phyloP scores from a whole-genome alignment of 2,113 vertebrate genomes.

The Vimba vimba region DNA sequence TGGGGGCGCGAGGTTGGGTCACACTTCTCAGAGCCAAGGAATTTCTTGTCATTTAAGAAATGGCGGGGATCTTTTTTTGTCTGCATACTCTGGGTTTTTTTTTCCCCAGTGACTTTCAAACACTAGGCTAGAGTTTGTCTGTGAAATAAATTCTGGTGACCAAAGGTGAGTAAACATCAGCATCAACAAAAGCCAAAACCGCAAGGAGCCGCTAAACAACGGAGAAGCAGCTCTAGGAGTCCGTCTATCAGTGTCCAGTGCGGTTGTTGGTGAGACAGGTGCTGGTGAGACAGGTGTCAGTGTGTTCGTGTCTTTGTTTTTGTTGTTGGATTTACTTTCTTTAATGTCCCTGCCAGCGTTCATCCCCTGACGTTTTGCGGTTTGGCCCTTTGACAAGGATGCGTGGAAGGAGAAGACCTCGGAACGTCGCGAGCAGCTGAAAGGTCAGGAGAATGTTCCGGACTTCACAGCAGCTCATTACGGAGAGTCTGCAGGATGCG shows the following conservation, averaged over 20 bases:
- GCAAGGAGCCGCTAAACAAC: conserved; percentile 61
- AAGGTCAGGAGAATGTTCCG: conserved; percentile 55
- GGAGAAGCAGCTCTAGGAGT: conserved; percentile 37
- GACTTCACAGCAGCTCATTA: conserved; percentile 55
- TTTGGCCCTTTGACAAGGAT: conserved; percentile 30
- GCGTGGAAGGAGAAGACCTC: conserved; percentile 32
- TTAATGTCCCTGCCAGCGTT: conserved; percentile 56
- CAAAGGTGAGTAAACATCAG: conserved; percentile 67
- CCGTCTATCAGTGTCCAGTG: conserved; percentile 53
- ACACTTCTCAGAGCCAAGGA: conserved; percentile 42
- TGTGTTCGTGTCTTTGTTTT: conserved; percentile 69
- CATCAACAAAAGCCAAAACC: conserved; percentile 56
- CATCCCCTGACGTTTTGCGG: conserved; percentile 9
- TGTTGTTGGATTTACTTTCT: conserved; percentile 70
- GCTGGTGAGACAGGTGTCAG: conserved; percentile 63
- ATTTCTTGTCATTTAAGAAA: conserved; percentile 44
- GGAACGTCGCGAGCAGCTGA: conserved; percentile 2
- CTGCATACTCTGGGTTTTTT: neutral
- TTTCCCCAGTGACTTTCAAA: conserved; percentile 26
- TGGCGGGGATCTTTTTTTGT: conserved; percentile 16
- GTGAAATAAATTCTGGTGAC: conserved; percentile 62
- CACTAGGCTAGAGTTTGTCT: conserved; percentile 48
- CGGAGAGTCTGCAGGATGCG: conserved; percentile 38
- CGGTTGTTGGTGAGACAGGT: conserved; percentile 51
- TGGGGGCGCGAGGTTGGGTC: conserved; percentile 55